These are phyloP conservation scores for Eumacrocentrus americanus DNA, from an alignment of 2,888 invertebrate species.

Conservation along the genomic window DNA sequence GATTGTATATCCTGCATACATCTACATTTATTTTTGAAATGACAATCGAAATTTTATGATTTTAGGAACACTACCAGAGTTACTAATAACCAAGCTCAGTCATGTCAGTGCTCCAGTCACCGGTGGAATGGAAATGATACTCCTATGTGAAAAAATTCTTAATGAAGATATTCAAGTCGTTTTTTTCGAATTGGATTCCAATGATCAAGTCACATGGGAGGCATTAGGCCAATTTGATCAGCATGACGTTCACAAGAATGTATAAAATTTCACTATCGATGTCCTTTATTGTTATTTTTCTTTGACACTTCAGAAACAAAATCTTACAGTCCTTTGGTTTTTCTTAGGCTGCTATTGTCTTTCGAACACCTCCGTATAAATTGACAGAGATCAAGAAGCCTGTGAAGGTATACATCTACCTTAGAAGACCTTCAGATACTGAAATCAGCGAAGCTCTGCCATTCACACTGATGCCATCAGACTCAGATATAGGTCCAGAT, in stretches of 20 bases:
- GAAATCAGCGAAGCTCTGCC: conserved; percentile 63
- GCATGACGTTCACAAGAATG: conserved; percentile 63
- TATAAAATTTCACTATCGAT: conserved; percentile 38
- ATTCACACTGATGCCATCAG: conserved; percentile 45
- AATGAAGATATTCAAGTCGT: conserved; percentile 67
- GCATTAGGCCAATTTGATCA: conserved; percentile 65
- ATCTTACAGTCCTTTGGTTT: conserved; percentile 52
- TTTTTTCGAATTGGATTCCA: conserved; percentile 65
- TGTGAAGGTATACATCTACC: conserved; percentile 59
- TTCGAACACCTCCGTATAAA: conserved; percentile 57
- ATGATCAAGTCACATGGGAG: conserved; percentile 65
- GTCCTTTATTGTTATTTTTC: background rate
- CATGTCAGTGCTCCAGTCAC: conserved; percentile 64
- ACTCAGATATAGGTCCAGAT: background rate
- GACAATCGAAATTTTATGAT: conserved; percentile 48
- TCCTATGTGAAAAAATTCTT: conserved; percentile 66
- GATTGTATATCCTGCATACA: background rate
- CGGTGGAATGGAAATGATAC: conserved; percentile 67
- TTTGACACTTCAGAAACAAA: background rate
- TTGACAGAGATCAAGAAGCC: conserved; percentile 58
- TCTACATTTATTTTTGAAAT: conserved; percentile 1
- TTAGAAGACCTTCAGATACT: conserved; percentile 63
- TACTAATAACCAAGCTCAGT: conserved; percentile 66
- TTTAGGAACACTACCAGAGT: conserved; percentile 64
- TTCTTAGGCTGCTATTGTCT: conserved; percentile 47